A percentile compares a stretch with the other conserved stretches of the same genome.
Evolutionary conservation across 2,888 invertebrate genomes (phyloP).

Genomic region (Tachina lurida): DNA sequence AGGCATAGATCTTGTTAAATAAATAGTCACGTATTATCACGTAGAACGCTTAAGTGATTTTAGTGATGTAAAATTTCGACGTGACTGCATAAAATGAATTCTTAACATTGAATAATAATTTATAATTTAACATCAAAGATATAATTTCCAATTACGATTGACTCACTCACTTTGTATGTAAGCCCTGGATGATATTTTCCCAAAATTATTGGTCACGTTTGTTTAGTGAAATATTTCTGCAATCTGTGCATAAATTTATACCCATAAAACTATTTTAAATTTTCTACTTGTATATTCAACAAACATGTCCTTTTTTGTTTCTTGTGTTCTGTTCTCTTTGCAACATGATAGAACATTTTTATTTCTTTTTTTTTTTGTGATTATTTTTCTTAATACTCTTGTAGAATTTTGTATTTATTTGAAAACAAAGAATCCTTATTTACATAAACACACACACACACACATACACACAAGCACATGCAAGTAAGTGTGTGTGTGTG

Average conservation of each 20-base stretch:
- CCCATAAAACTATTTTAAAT: not conserved
- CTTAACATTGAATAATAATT: too few species aligned
- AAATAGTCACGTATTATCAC: too few species aligned
- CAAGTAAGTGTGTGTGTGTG: not conserved
- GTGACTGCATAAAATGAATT: too few species aligned
- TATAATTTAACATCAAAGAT: too few species aligned
- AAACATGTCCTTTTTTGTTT: not conserved
- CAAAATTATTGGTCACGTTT: not conserved
- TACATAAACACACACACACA: constrained; percentile 7
- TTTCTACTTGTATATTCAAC: not conserved
- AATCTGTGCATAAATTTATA: not conserved
- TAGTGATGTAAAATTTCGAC: too few species aligned
- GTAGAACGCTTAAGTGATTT: too few species aligned
- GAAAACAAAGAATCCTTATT: constrained; percentile 7
- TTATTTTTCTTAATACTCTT: constrained; percentile 8
- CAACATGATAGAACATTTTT: not conserved
- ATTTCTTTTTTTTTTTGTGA: not conserved
- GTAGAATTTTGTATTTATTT: constrained; percentile 18
- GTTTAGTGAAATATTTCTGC: not conserved
- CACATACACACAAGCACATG: not conserved
- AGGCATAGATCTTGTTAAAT: too few species aligned
- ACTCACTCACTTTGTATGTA: too few species aligned
- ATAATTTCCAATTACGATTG: too few species aligned
- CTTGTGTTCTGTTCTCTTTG: not conserved
- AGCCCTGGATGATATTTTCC: too few species aligned